Base-by-base conservation (phyloP, 92 coral and sea anemone species). In the Zoanthus sansibaricus region DNA sequence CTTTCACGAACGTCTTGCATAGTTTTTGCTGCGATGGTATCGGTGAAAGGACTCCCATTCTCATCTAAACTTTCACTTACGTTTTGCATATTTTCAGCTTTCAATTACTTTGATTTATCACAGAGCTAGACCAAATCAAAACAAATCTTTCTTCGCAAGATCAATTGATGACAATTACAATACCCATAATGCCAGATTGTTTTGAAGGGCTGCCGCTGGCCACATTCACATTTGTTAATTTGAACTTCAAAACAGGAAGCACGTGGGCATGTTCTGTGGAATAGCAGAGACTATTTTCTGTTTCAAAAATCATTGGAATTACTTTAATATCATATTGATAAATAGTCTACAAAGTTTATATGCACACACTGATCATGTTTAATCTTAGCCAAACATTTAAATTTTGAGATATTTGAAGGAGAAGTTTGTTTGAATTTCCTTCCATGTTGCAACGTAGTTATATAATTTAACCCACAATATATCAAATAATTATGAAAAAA, bases 401-500 rank as follows among this genome's bases (percentile, higher is more conserved):
- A 33, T 0, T 1, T 33, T 1, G 42, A 33, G 1, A 33, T 33
- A 33, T 52, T 52, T 12, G 20, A 9, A n/a, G 15, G 16, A 16
- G n/a, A n/a, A 14, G 62, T 56, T 15, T 61, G 18, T 3, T 61
- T 61, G 4, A 14, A 10, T 62, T 62, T 17, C 2, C 1, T 1
- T 20, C 7, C 25, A n/a, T 62, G 5, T 62, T 16, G 69, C 9
- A 4, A 5, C 7, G 8, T 8, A 1, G 16, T 13, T 25, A 76
- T 6, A 5, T 5, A 37, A 12, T 46, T 49, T 49, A 6, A 62
- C 69, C 21, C n/a, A n/a, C n/a, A n/a, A n/a, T n/a, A n/a, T n/a
- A n/a, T n/a, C n/a, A n/a, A 45, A 61, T 49, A 52, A 20, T 45
- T 33, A 80, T 80, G 85, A 66, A 68, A 49, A 80, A 76, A 52